These are phyloP conservation scores for Araneus ventricosus DNA, from an alignment of 1,140 invertebrate species.

Conservation along the genomic window DNA sequence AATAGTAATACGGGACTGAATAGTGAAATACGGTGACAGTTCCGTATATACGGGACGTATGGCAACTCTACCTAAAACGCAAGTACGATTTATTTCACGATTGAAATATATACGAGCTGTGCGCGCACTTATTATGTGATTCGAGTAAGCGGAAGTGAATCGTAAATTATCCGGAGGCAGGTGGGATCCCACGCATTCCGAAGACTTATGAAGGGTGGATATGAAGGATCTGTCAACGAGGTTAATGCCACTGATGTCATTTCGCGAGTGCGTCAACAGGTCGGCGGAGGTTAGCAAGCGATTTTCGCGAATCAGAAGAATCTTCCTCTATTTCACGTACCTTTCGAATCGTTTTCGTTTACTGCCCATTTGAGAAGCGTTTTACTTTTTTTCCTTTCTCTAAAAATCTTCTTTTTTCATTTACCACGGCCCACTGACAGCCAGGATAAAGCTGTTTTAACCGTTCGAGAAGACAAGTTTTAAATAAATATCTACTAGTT, in stretches of 20 bases:
- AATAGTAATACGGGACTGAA: too few relatives aligned
- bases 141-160: background rate
- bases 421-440: background rate
- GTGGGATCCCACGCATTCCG: background rate
- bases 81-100: background rate
- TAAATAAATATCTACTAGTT: too few relatives aligned
- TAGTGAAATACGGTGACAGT: too few relatives aligned
- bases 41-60: too few relatives aligned
- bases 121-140: background rate
- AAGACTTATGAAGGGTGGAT: slow-evolving; percentile 25
- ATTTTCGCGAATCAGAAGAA: background rate
- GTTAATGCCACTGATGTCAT: slow-evolving; percentile 8
- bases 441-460: background rate
- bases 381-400: background rate
- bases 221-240: slow-evolving; percentile 4
- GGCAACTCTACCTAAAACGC: background rate
- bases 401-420: background rate
- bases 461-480: background rate
- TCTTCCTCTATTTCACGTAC: background rate
- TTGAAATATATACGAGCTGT: background rate
- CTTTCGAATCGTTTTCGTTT: background rate
- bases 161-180: background rate
- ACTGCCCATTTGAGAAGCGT: background rate
- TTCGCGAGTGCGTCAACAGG: background rate
- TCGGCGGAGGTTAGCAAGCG: background rate